Evolutionary conservation across 2,888 invertebrate genomes (phyloP).

Genomic region (Cerastis leucographa): DNA sequence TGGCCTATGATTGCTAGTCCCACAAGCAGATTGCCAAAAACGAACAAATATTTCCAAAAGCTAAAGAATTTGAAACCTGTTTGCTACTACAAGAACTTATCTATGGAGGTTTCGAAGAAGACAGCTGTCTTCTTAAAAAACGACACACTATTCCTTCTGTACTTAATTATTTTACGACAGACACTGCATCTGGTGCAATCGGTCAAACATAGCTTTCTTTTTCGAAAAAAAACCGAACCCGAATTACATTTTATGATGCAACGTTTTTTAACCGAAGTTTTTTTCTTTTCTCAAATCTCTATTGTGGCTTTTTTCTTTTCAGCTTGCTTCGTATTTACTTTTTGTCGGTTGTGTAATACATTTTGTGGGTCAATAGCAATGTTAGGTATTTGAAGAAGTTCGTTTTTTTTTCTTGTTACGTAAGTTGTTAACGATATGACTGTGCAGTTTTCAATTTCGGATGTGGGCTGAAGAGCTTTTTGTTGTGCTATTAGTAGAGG

Average conservation of each 20-base stretch:
- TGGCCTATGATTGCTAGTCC: not conserved
- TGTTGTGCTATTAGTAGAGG: not conserved
- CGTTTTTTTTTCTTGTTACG: slow-evolving; percentile 49
- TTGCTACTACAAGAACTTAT: not conserved
- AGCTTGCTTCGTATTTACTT: slow-evolving; percentile 54
- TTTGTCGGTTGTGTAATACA: slow-evolving; percentile 67
- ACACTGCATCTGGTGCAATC: slow-evolving; percentile 51
- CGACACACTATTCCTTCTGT: slow-evolving; percentile 31
- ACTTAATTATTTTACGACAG: not conserved
- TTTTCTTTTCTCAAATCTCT: slow-evolving; percentile 47
- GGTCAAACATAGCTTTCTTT: slow-evolving; percentile 66
- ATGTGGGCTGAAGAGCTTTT: not conserved
- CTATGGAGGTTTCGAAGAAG: not conserved
- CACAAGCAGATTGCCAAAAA: not conserved
- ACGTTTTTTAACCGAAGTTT: slow-evolving; percentile 60
- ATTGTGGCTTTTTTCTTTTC: slow-evolving; percentile 63
- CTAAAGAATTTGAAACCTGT: not conserved
- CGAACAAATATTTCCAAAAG: not conserved
- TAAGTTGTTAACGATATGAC: slow-evolving; percentile 21
- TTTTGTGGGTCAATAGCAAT: slow-evolving; percentile 76
- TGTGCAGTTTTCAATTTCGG: not conserved
- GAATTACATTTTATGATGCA: slow-evolving; percentile 71
- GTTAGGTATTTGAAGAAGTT: slow-evolving; percentile 38
- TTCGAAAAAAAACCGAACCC: slow-evolving; percentile 56
- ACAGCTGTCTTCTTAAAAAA: not conserved